These are phyloP conservation scores for Drosophila pseudoobscura DNA, from an alignment of 1,140 invertebrate species.

Conservation along the genomic window DNA sequence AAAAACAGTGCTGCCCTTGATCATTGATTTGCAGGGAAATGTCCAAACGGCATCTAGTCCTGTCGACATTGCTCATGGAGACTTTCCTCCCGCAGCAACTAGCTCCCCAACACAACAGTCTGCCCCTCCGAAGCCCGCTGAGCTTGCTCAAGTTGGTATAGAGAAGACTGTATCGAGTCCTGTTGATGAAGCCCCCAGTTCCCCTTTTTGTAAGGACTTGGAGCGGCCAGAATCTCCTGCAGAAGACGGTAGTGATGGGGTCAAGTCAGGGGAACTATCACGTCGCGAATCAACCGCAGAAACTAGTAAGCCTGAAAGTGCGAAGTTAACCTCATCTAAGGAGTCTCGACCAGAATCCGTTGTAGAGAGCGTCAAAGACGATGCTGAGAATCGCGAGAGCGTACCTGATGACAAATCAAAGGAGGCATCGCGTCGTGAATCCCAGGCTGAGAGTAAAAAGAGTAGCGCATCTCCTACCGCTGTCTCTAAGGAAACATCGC, in stretches of 20 bases:
- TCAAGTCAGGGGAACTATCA: conserved; percentile 27
- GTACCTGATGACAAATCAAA: conserved; percentile 21
- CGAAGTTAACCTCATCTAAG: conserved; percentile 23
- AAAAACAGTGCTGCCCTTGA: not conserved
- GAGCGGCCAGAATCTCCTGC: conserved; percentile 38
- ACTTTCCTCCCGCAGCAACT: conserved; percentile 27
- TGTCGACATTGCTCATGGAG: conserved; percentile 35
- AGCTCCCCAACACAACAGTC: conserved; percentile 14
- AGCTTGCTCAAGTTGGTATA: conserved; percentile 13
- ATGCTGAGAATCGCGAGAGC: conserved; percentile 22
- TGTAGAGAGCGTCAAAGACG: conserved; percentile 31
- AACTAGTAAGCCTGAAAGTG: conserved; percentile 23
- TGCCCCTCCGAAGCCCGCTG: conserved; percentile 6
- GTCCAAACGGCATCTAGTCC: conserved; percentile 30
- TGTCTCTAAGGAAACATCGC: conserved; percentile 23
- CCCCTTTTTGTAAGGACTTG: not conserved
- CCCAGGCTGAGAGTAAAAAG: conserved; percentile 17
- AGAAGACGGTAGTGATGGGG: conserved; percentile 14
- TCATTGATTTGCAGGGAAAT: not conserved
- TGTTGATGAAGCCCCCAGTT: conserved; percentile 31
- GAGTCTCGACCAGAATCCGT: conserved; percentile 44
- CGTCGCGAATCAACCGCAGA: conserved; percentile 41
- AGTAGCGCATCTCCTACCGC: conserved; percentile 3
- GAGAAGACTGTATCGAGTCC: conserved; percentile 32
- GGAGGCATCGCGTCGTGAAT: conserved; percentile 24